phyloP scores from a whole-genome alignment of 2,113 vertebrate genomes.

The Leptobrachium leishanense region DNA sequence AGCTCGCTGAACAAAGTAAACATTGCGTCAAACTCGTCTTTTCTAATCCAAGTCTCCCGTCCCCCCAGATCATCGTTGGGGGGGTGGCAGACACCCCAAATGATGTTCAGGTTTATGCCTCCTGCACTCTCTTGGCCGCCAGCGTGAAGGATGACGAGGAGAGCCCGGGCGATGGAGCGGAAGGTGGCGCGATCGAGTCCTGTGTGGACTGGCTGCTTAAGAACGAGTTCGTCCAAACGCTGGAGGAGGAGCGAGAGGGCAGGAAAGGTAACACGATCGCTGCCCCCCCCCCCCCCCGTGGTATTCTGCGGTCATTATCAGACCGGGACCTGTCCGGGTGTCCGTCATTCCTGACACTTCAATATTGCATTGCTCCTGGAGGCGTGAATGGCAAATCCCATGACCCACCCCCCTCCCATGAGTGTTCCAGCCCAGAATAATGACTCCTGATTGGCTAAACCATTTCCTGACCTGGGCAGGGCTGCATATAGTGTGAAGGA shows the following conservation, averaged over 20 bases:
- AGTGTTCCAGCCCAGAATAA: no score
- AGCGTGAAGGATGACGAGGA: constrained; percentile 61
- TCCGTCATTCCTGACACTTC: no score
- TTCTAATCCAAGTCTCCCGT: background rate
- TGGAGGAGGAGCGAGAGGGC: constrained; percentile 65
- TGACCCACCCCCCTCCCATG: no score
- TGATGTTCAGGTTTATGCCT: constrained; percentile 84
- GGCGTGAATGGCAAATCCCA: no score
- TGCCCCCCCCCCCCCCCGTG: background rate
- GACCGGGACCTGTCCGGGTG: no score
- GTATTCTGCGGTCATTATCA: no score
- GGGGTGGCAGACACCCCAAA: constrained; percentile 84
- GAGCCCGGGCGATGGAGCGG: constrained; percentile 26
- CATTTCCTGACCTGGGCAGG: no score
- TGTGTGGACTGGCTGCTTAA: constrained; percentile 89
- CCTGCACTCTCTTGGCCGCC: constrained; percentile 87
- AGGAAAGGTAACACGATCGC: constrained; percentile 62
- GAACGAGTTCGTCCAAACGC: constrained; percentile 89
- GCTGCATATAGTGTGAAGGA: no score
- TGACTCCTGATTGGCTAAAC: no score
- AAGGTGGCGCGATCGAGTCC: constrained; percentile 76
- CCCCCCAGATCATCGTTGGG: constrained; percentile 84
- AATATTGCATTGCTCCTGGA: no score
- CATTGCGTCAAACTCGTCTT: no score
- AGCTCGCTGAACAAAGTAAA: no score